Conservation (phyloP, 2,888 invertebrate genomes). For the Sylvicola fuscatus region DNA sequence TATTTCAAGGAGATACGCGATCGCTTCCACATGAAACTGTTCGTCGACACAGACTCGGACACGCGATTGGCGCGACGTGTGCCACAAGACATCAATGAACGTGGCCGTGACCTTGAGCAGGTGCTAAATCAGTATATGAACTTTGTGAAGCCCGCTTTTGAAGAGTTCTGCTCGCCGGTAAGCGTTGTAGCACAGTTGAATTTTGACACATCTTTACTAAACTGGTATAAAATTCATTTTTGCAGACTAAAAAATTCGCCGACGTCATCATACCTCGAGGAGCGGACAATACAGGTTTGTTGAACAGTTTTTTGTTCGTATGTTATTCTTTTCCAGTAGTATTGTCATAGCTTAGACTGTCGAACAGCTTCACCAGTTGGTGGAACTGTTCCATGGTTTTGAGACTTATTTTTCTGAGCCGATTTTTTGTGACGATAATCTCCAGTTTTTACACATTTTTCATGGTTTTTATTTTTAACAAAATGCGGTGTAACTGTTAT, state of each 20-base stretch:
- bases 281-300: slow-evolving; percentile 87
- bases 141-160: slow-evolving; percentile 98
- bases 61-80: slow-evolving; percentile 91
- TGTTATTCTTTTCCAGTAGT: too few species aligned
- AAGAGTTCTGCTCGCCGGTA: slow-evolving; percentile 94
- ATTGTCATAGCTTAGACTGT: too few species aligned
- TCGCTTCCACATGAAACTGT: slow-evolving; percentile 96
- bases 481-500: too few species aligned
- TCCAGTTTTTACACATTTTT: too few species aligned
- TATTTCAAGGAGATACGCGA: slow-evolving; percentile 90
- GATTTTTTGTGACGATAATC: too few species aligned
- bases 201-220: slow-evolving; percentile 2
- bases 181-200: slow-evolving; percentile 19
- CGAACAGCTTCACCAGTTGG: too few species aligned
- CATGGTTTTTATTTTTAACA: too few species aligned
- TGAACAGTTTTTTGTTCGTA: slow-evolving; percentile 2
- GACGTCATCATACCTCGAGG: slow-evolving; percentile 98
- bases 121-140: slow-evolving; percentile 94
- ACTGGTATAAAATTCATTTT: slow-evolving; percentile 21
- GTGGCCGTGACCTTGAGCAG: slow-evolving; percentile 82
- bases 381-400: too few species aligned
- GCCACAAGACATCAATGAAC: slow-evolving; percentile 85
- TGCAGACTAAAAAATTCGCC: slow-evolving; percentile 96
- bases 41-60: slow-evolving; percentile 98
- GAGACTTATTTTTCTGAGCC: too few species aligned